Evolutionary conservation across 2,888 invertebrate species (phyloP).

Genomic region (Pilophorus perplexus): DNA sequence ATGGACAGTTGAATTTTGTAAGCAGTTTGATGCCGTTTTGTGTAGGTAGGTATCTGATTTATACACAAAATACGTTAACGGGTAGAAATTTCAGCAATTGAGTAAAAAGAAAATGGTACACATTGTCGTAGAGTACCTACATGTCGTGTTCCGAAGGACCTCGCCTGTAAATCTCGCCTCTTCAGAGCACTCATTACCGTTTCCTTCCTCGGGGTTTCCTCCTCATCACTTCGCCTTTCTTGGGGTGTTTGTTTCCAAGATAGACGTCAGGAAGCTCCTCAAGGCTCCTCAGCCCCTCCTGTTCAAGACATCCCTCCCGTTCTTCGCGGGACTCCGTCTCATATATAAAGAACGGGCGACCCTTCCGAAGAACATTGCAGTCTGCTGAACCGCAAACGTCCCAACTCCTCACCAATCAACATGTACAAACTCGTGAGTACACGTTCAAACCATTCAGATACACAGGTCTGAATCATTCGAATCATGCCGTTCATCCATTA

Average conservation of each 20-base stretch:
- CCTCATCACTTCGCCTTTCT: slow-evolving; percentile 3
- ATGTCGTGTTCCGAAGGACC: no score
- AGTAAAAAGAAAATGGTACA: no score
- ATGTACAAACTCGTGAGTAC: slow-evolving; percentile 51
- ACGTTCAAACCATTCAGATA: no score
- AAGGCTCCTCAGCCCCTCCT: slow-evolving; percentile 20
- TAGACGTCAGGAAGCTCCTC: slow-evolving; percentile 15
- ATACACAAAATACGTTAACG: no score
- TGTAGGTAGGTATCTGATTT: no score
- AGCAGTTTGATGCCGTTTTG: no score
- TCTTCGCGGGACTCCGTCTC: neutral
- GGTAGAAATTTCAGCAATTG: no score
- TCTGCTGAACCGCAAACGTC: slow-evolving; percentile 35
- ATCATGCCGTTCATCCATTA: no score
- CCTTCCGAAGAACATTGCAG: slow-evolving; percentile 28
- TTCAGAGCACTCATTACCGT: neutral
- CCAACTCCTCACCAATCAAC: slow-evolving; percentile 43
- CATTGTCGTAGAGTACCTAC: no score
- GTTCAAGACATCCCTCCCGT: neutral
- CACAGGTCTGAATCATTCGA: no score
- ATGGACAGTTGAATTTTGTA: no score
- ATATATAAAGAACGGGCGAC: slow-evolving; percentile 29
- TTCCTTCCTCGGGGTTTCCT: neutral
- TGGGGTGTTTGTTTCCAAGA: neutral
- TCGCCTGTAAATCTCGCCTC: no score